These are phyloP conservation scores for Antheraea yamamai DNA, from an alignment of 2,888 invertebrate species.

Conservation along the genomic window DNA sequence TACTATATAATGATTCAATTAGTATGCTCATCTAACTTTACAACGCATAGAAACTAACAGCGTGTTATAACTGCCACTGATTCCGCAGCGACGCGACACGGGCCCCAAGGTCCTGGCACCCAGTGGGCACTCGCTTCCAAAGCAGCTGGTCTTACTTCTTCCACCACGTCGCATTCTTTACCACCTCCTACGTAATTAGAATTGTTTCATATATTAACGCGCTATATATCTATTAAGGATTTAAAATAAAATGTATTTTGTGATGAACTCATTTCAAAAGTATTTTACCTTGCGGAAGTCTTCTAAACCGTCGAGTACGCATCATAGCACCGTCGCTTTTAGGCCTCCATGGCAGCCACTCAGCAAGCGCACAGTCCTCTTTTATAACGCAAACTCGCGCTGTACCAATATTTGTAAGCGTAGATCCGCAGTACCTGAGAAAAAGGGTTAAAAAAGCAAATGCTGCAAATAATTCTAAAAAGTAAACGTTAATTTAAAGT, in stretches of 20 bases:
- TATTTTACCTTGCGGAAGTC: constrained; percentile 67
- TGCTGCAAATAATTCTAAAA: not conserved
- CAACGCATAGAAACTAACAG: not conserved
- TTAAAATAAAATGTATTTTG: not conserved
- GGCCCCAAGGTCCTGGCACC: constrained; percentile 78
- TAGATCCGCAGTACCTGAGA: constrained; percentile 60
- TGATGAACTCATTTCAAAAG: not conserved
- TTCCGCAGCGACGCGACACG: constrained; percentile 72
- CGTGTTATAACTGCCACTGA: constrained; percentile 26
- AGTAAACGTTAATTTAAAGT: not conserved
- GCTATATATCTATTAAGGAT: not conserved
- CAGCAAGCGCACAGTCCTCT: constrained; percentile 79
- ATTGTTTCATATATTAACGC: not conserved
- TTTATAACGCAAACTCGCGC: constrained; percentile 77
- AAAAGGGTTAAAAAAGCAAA: not conserved
- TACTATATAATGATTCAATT: no score
- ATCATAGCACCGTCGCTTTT: constrained; percentile 77
- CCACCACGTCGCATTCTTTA: constrained; percentile 72
- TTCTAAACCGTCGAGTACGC: constrained; percentile 66
- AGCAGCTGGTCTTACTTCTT: constrained; percentile 68
- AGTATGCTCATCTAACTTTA: no score
- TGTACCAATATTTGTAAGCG: constrained; percentile 57
- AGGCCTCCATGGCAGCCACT: constrained; percentile 83
- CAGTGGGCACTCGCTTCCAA: constrained; percentile 79
- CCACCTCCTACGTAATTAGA: constrained; percentile 58